Evolutionary conservation across 2,797 vertebrate species (phyloP).

Genomic region (Molothrus aeneus): DNA sequence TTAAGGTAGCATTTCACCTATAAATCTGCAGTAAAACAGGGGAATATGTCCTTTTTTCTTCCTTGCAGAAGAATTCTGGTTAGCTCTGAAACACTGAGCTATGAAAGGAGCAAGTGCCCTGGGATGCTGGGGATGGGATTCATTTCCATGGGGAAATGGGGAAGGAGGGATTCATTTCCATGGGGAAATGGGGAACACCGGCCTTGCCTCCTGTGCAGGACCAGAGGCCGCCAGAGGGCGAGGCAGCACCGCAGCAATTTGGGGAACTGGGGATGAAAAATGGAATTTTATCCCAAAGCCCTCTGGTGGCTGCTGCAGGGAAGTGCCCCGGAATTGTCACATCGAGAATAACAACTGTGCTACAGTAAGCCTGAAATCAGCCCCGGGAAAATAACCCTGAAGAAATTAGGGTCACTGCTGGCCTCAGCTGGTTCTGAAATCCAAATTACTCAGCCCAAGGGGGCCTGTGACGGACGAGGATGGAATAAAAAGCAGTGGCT

Average conservation of each 20-base stretch:
- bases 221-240: background rate
- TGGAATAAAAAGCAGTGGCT: background rate
- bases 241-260: background rate
- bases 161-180: background rate
- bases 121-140: background rate
- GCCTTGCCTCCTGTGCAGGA: background rate
- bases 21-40: background rate
- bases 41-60: background rate
- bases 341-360: background rate
- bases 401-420: background rate
- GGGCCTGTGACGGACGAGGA: background rate
- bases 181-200: accelerated
- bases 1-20: background rate
- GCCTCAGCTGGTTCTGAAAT: conserved; percentile 20
- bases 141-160: background rate
- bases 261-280: background rate
- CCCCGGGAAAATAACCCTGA: background rate
- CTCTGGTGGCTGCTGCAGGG: background rate
- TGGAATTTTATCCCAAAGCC: background rate
- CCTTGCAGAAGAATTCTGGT: background rate
- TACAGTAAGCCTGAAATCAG: background rate
- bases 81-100: background rate
- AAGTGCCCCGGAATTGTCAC: background rate
- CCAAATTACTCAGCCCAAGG: background rate
- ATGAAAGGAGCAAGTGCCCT: accelerated